These are phyloP conservation scores for Phymatocera aterrima DNA, from an alignment of 2,888 invertebrate species.

Conservation along the genomic window DNA sequence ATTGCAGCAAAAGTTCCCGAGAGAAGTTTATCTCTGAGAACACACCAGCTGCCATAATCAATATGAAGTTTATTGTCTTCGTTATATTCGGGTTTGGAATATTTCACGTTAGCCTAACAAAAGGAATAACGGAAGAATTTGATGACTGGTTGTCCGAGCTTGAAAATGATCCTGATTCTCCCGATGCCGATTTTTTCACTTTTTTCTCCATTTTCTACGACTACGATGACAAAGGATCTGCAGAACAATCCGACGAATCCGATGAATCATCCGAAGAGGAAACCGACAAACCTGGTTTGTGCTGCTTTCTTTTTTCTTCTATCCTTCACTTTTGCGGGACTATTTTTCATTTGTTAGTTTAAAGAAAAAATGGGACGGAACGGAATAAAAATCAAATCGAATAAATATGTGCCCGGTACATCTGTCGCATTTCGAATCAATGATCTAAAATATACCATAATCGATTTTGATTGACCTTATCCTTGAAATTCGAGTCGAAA, in stretches of 20 bases:
- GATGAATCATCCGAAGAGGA: not conserved
- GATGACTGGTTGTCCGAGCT: not conserved
- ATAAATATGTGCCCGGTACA: no score
- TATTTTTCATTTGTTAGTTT: no score
- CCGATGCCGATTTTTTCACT: not conserved
- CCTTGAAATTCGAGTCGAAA: no score
- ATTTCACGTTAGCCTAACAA: not conserved
- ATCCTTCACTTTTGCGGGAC: no score
- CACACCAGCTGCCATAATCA: no score
- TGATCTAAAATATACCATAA: no score
- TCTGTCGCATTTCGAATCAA: no score
- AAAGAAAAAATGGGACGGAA: no score
- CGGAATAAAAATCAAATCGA: no score
- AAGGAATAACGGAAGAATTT: not conserved
- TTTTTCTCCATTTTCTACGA: not conserved
- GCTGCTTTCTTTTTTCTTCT: no score
- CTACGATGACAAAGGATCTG: not conserved
- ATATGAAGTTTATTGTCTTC: constrained; percentile 2
- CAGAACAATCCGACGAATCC: not conserved
- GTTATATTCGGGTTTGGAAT: not conserved
- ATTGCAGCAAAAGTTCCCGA: not conserved
- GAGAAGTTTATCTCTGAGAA: not conserved
- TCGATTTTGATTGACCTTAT: no score
- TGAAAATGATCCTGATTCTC: not conserved
- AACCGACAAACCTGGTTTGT: not conserved